These are phyloP conservation scores for Brachypalpus laphriformis DNA, from an alignment of 2,888 invertebrate species.

Conservation along the genomic window DNA sequence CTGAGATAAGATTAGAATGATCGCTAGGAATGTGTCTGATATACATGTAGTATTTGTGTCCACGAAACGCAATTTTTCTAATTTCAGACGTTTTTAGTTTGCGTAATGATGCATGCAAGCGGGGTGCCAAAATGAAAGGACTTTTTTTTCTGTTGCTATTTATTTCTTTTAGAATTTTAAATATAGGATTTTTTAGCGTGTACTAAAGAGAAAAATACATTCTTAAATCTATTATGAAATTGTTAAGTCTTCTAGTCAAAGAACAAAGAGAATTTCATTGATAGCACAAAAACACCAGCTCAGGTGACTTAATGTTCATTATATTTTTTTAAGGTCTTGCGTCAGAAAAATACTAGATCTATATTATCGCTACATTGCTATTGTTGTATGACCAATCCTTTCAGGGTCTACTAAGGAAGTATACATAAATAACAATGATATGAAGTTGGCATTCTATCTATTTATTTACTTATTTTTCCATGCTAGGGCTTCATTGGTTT, in stretches of 20 bases:
- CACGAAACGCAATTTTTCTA: slow-evolving; percentile 39
- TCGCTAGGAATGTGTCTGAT: slow-evolving; percentile 22
- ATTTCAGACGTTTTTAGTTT: slow-evolving; percentile 26
- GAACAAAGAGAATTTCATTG: neutral
- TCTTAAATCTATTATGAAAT: slow-evolving; percentile 6
- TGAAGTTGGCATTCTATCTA: too few species aligned
- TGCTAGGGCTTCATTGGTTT: too few species aligned
- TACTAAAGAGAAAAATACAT: neutral
- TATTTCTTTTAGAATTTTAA: slow-evolving; percentile 13
- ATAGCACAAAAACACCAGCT: neutral
- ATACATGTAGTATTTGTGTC: slow-evolving; percentile 8
- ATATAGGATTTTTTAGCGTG: slow-evolving; percentile 7
- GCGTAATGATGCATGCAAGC: slow-evolving; percentile 49
- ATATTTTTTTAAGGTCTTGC: neutral
- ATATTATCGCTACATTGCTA: too few species aligned
- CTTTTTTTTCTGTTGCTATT: neutral
- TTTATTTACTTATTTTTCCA: too few species aligned
- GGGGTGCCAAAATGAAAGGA: slow-evolving; percentile 32
- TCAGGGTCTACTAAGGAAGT: too few species aligned
- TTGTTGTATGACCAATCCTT: too few species aligned
- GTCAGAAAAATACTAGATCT: neutral
- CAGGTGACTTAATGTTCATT: slow-evolving; percentile 2
- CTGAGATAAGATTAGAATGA: slow-evolving; percentile 27
- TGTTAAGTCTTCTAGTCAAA: neutral
- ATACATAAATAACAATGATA: too few species aligned